Evolutionary conservation across 2,888 invertebrate species (phyloP).

Genomic region (Drepanosiphum platanoidis): DNA sequence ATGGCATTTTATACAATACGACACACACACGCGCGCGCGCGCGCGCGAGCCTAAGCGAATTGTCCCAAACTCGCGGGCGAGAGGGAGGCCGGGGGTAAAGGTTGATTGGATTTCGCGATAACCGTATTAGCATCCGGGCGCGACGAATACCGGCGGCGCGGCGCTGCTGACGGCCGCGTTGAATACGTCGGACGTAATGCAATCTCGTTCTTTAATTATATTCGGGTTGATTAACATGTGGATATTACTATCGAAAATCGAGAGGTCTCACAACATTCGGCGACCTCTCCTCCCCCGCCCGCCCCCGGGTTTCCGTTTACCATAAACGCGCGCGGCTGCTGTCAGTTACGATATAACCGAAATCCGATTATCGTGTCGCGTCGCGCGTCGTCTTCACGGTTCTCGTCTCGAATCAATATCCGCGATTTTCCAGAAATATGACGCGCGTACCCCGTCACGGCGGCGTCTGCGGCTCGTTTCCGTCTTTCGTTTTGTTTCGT

Average conservation of each 20-base stretch:
- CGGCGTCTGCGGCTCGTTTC: too few species aligned
- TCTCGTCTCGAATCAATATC: background rate
- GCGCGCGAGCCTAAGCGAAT: too few species aligned
- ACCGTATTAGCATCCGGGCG: background rate
- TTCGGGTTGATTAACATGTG: background rate
- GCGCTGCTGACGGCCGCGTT: background rate
- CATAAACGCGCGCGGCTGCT: background rate
- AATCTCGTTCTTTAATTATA: constrained; percentile 13
- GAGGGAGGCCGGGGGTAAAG: background rate
- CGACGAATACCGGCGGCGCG: background rate
- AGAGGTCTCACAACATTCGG: background rate
- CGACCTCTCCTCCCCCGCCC: too few species aligned
- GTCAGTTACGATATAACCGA: background rate
- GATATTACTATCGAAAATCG: background rate
- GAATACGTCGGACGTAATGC: background rate
- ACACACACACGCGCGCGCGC: too few species aligned
- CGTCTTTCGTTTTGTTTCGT: too few species aligned
- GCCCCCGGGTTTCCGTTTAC: background rate
- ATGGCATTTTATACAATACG: too few species aligned
- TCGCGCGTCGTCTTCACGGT: too few species aligned
- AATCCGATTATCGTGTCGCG: background rate
- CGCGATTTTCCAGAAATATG: background rate
- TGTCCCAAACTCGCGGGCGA: background rate
- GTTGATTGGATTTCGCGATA: constrained; percentile 6
- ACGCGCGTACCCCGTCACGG: too few species aligned